Conservation (phyloP, 2,888 invertebrate genomes). For the Aleiodes leptofemur region DNA sequence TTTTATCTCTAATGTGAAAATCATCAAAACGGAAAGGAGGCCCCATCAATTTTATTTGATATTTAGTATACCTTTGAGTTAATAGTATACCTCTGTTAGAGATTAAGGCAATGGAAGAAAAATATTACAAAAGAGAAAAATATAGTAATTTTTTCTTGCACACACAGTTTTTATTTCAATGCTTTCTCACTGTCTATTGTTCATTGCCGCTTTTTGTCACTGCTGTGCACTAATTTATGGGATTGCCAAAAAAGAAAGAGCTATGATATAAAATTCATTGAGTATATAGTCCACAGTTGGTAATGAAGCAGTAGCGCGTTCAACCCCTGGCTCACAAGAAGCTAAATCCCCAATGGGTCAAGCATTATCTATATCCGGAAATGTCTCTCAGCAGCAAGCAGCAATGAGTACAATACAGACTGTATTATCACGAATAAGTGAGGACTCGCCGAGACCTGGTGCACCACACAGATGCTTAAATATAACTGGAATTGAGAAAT, state of each 20-base stretch:
- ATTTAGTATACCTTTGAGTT: too few species aligned
- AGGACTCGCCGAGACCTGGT: slow-evolving; percentile 75
- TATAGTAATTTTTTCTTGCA: slow-evolving; percentile 37
- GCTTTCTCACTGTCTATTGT: slow-evolving; percentile 16
- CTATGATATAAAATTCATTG: slow-evolving; percentile 48
- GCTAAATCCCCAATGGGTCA: slow-evolving; percentile 60
- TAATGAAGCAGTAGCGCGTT: slow-evolving; percentile 62
- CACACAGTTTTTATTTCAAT: neutral
- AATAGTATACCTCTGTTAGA: neutral
- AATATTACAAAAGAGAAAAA: neutral
- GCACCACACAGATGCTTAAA: slow-evolving; percentile 80
- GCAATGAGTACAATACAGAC: slow-evolving; percentile 58
- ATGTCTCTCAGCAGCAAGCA: slow-evolving; percentile 61
- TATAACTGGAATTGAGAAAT: slow-evolving; percentile 88
- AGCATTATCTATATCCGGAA: slow-evolving; percentile 58
- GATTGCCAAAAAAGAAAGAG: neutral
- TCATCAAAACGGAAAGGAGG: neutral
- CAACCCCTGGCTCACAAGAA: slow-evolving; percentile 60
- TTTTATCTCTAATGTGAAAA: neutral
- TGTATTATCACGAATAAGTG: slow-evolving; percentile 76
- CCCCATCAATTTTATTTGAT: neutral
- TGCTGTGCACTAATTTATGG: neutral
- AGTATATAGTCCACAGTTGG: slow-evolving; percentile 64
- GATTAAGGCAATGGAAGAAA: neutral
- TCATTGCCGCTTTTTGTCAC: slow-evolving; percentile 1